Conservation (phyloP, 1,140 invertebrate genomes). For the Zaprionus davidi region DNA sequence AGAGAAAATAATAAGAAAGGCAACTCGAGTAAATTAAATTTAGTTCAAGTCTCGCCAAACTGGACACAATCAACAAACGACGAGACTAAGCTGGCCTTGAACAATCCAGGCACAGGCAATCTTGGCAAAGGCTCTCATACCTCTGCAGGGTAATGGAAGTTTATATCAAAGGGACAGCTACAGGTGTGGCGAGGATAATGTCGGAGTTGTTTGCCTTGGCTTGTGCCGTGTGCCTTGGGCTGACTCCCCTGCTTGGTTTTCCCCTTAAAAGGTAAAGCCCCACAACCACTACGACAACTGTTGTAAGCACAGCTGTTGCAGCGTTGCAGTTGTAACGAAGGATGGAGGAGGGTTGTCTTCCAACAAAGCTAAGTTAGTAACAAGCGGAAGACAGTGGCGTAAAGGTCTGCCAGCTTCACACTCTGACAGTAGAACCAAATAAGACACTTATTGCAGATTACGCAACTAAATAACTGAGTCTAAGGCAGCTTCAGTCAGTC, state of each 20-base stretch:
- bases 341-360: background rate
- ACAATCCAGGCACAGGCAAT: slow-evolving; percentile 4
- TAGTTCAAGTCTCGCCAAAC: slow-evolving; percentile 8
- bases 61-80: background rate
- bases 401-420: background rate
- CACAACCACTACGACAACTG: background rate
- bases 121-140: slow-evolving; percentile 9
- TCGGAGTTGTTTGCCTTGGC: slow-evolving; percentile 11
- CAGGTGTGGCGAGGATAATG: slow-evolving; percentile 37
- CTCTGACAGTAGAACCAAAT: slow-evolving; percentile 15
- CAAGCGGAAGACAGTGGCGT: background rate
- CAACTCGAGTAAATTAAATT: slow-evolving; percentile 24
- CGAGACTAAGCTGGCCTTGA: slow-evolving; percentile 9
- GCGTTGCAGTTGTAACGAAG: slow-evolving; percentile 23
- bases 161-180: slow-evolving; percentile 35
- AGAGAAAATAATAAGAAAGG: background rate
- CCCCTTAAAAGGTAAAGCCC: slow-evolving; percentile 10
- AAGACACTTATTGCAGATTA: slow-evolving; percentile 22
- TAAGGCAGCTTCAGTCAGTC: slow-evolving; percentile 3
- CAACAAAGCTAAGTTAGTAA: background rate
- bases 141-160: slow-evolving; percentile 25
- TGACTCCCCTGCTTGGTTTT: background rate
- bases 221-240: background rate
- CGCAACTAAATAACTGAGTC: slow-evolving; percentile 21
- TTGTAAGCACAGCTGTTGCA: slow-evolving; percentile 33